These are phyloP conservation scores for Acanthosepion lycidas DNA, from an alignment of 2,888 invertebrate genomes.

Conservation along the genomic window DNA sequence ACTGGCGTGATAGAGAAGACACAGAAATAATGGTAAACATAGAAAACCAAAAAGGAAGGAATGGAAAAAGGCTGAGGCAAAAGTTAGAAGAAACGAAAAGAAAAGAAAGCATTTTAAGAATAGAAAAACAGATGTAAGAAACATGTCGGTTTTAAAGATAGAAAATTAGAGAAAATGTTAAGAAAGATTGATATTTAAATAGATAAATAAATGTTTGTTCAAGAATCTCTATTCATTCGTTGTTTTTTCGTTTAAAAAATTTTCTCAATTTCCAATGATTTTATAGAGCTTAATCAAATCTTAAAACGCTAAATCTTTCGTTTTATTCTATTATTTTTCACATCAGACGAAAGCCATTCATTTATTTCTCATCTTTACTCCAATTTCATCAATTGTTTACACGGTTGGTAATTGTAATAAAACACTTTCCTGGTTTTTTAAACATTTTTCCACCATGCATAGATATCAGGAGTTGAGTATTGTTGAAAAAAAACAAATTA, in stretches of 20 bases:
- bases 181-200: neutral
- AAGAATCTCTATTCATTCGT: neutral
- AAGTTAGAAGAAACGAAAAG: too few relatives aligned
- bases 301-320: neutral
- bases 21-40: neutral
- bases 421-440: neutral
- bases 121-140: too few relatives aligned
- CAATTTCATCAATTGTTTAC: neutral
- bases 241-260: neutral
- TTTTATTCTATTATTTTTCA: neutral
- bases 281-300: neutral
- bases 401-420: constrained; percentile 18
- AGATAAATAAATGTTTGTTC: neutral
- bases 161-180: too few relatives aligned
- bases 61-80: neutral
- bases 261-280: neutral
- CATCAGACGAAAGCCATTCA: neutral
- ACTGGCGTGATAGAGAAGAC: neutral
- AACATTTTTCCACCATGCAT: neutral
- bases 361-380: neutral
- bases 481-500: neutral
- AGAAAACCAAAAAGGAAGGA: neutral
- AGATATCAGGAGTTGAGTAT: neutral
- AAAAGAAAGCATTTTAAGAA: too few relatives aligned
- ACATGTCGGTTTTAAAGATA: too few relatives aligned